Evolutionary conservation across 2,797 vertebrate genomes (phyloP).

Genomic region (Cetoscarus ocellatus): DNA sequence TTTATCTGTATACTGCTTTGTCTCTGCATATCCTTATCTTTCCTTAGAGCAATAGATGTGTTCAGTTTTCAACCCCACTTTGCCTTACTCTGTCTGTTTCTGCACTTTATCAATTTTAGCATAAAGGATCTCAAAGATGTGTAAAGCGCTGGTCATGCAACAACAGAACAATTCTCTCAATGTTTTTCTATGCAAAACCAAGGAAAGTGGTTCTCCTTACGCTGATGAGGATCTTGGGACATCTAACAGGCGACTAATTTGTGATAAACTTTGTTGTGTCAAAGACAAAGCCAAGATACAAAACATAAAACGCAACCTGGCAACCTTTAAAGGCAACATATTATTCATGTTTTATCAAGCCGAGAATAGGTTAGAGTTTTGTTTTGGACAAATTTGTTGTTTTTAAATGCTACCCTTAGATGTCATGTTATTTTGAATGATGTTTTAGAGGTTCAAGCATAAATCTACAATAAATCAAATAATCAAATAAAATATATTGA

Average conservation of each 20-base stretch:
- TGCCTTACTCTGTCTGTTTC: conserved; percentile 77
- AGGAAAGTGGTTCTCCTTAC: conserved; percentile 38
- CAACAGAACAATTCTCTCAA: conserved; percentile 53
- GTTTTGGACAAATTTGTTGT: conserved; percentile 60
- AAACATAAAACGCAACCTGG: conserved; percentile 37
- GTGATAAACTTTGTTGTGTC: conserved; percentile 21
- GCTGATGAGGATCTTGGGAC: conserved; percentile 21
- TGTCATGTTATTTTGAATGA: conserved; percentile 57
- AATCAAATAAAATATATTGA: conserved; percentile 12
- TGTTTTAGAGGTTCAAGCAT: conserved; percentile 58
- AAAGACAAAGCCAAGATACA: conserved; percentile 15
- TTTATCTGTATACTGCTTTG: conserved; percentile 26
- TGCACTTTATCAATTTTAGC: conserved; percentile 78
- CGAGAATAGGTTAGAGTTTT: conserved; percentile 28
- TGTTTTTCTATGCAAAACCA: conserved; percentile 83
- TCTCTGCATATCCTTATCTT: conserved; percentile 32
- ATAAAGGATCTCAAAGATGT: conserved; percentile 41
- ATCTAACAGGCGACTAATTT: conserved; percentile 19
- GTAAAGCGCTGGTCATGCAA: conserved; percentile 46
- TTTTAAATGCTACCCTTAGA: conserved; percentile 58
- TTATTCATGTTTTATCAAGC: conserved; percentile 61
- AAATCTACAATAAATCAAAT: conserved; percentile 46
- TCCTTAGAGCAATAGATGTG: conserved; percentile 73
- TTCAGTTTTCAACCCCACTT: conserved; percentile 60
- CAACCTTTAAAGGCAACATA: conserved; percentile 43